Base-by-base conservation (phyloP, 2,113 vertebrate genomes). In the Colius striatus region DNA sequence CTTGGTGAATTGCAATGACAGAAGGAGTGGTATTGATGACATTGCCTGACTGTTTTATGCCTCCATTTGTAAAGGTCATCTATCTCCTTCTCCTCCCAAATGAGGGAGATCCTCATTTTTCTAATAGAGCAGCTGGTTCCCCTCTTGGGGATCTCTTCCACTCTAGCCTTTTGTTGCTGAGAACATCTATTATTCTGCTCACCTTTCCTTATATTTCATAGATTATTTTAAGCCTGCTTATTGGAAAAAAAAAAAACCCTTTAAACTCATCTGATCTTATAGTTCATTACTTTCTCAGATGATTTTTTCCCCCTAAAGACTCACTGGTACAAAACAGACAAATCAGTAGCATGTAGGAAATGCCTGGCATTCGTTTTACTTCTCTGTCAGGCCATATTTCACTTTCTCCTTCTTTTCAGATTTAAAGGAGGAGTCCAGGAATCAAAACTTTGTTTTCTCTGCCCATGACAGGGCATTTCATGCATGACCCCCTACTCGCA, bases 381-480 rank as follows among this genome's bases (percentile, higher is more conserved):
- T 87, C 75, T 27, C 45, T 72, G 5, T 53, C 14, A 38, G 22
- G 70, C 10, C 0, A 0, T 36, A 58, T 34, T 63, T 5, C 2
- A 4, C 3, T 13, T 13, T 4, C 5, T 9, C 45, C 38, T 16
- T 10, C 19, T 51, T 85, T 74, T 38, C 18, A 63, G 12, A 27
- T 53, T 80, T 55, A 84, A 87, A n/a, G 7, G 89, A 38, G 45
- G 12, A 53, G 13, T 2, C 14, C 23, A 60, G 20, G 9, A 76
- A 62, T 41, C 3, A 32, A 53, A 32, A 48, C 5, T 54, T 65
- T 4, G 7, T 48, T 85, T 87, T 34, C 7, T 57, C 58, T 47
- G n/a, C 19, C 36, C 6, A 0, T 45, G n/a, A 9, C 0, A 2
- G 6, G 6, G 23, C 2, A 1, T 8, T 43, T 3, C 19, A 9